These are phyloP conservation scores for Bombus difficillimus DNA, from an alignment of 1,140 invertebrate species.

Conservation along the genomic window DNA sequence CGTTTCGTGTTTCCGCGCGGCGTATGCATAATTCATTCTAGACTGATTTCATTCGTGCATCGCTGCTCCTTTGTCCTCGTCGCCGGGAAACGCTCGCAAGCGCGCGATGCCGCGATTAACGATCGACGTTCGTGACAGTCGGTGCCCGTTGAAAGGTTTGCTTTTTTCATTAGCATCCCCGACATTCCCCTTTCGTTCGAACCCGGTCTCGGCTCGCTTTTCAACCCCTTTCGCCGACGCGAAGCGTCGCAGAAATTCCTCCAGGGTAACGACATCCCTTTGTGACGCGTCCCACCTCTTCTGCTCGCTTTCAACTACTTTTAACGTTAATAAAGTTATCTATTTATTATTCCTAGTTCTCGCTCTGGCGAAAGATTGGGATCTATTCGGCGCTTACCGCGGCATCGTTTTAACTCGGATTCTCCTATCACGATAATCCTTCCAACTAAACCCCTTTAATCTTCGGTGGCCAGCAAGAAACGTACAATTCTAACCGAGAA, in stretches of 20 bases:
- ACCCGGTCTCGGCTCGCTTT: not conserved
- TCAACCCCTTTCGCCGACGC: not conserved
- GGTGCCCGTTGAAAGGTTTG: not conserved
- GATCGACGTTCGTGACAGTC: not conserved
- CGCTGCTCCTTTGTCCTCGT: not conserved
- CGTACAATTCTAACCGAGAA: not conserved
- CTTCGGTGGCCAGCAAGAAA: not conserved
- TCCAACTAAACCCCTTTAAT: not conserved
- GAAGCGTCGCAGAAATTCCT: not conserved
- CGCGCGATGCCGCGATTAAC: constrained; percentile 1
- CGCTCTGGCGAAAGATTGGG: too few species aligned
- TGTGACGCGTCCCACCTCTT: too few species aligned
- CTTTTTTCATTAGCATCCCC: not conserved
- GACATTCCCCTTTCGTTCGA: not conserved
- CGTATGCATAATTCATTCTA: constrained; percentile 44
- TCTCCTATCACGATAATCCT: not conserved
- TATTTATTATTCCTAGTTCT: not conserved
- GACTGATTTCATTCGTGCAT: constrained; percentile 16
- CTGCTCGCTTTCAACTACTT: not conserved
- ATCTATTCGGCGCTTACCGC: not conserved
- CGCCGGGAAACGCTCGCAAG: not conserved
- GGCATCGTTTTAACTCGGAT: not conserved
- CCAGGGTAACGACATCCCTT: not conserved
- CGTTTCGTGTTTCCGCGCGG: not conserved
- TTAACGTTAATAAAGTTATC: too few species aligned